A percentile compares a stretch with the other conserved stretches of the same genome.
Conservation (phyloP, 2,888 invertebrate species). For the Ornithoptera priamus region DNA sequence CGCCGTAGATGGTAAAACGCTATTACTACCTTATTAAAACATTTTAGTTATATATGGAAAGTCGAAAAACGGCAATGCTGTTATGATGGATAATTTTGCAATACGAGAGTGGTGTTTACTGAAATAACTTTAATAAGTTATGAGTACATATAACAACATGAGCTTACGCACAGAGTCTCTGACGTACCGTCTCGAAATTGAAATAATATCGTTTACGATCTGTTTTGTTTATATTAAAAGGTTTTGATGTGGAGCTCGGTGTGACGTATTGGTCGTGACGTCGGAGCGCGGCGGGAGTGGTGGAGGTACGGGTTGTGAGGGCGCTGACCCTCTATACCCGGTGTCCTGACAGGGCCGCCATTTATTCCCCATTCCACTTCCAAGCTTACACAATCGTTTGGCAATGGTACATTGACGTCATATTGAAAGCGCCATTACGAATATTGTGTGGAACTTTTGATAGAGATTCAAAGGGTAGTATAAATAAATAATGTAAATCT, state of each 20-base stretch:
- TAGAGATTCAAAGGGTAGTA: not conserved
- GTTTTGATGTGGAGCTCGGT: conserved; percentile 29
- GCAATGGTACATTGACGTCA: conserved; percentile 12
- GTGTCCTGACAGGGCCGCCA: conserved; percentile 41
- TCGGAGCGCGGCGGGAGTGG: conserved; percentile 35
- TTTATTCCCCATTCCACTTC: conserved; percentile 49
- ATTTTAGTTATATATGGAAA: too few relatives aligned
- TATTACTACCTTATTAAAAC: too few relatives aligned
- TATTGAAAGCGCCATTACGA: conserved; percentile 5
- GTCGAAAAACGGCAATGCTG: too few relatives aligned
- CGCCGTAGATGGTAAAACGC: too few relatives aligned
- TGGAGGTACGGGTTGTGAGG: conserved; percentile 43
- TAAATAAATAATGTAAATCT: too few relatives aligned
- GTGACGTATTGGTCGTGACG: conserved; percentile 67
- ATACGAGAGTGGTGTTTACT: too few relatives aligned
- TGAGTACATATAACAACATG: too few relatives aligned
- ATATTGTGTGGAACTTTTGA: not conserved
- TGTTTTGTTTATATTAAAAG: conserved; percentile 18
- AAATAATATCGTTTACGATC: not conserved
- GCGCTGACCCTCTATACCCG: conserved; percentile 57
- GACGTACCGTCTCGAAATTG: not conserved
- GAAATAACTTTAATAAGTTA: too few relatives aligned
- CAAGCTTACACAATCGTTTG: conserved; percentile 23
- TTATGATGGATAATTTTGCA: too few relatives aligned
- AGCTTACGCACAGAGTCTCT: not conserved